phyloP scores from a whole-genome alignment of 2,113 vertebrate genomes.

The Echinops telfairi region DNA sequence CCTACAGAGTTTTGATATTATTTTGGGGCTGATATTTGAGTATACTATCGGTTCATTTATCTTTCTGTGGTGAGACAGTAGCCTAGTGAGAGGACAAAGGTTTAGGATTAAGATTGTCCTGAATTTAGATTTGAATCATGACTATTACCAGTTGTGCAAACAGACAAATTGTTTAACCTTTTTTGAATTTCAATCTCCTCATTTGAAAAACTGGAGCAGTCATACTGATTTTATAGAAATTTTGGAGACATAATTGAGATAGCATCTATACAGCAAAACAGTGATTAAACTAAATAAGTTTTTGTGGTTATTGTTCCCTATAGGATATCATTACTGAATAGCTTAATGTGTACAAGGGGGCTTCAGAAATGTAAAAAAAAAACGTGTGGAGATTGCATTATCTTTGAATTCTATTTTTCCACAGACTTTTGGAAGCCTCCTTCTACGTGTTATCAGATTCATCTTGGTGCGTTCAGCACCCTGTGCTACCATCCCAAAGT shows the following conservation, averaged over 20 bases:
- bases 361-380: no score
- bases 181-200: conserved; percentile 21
- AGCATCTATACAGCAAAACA: neutral
- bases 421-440: no score
- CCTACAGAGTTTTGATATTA: neutral
- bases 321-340: neutral
- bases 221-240: neutral
- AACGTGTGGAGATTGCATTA: no score
- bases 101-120: neutral
- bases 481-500: neutral
- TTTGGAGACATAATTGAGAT: neutral
- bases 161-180: neutral
- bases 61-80: neutral
- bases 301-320: neutral
- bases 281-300: neutral
- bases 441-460: neutral
- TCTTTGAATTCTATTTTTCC: no score
- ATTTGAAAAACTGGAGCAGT: neutral
- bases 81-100: neutral
- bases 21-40: neutral
- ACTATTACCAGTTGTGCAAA: neutral
- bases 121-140: neutral
- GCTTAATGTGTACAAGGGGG: neutral
- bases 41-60: neutral
- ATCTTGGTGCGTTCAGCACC: neutral